Percentiles rank a stretch among this genome's conserved stretches.
Conservation (phyloP, 2,113 vertebrate species). For the Cromileptes altivelis region DNA sequence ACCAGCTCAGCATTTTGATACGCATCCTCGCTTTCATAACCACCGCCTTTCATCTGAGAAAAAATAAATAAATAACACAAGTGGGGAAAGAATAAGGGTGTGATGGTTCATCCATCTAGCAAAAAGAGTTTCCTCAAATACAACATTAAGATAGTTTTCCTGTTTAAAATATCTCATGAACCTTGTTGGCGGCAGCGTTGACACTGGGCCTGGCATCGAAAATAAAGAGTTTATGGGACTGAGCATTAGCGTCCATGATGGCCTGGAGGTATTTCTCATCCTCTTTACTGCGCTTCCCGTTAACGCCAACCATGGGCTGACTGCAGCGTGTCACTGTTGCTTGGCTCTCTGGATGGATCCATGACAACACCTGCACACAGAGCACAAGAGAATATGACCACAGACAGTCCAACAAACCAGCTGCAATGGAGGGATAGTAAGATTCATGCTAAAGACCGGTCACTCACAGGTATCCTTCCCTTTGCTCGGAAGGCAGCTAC, state of each 20-base stretch:
- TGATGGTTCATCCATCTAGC: neutral
- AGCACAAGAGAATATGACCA: neutral
- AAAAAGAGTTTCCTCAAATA: neutral
- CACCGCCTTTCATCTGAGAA: conserved; percentile 95
- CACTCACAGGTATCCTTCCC: conserved; percentile 94
- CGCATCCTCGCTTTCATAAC: conserved; percentile 97
- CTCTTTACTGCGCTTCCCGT: conserved; percentile 95
- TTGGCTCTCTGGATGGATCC: conserved; percentile 99
- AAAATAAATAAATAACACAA: conserved; percentile 10
- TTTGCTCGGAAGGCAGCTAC: conserved; percentile 93
- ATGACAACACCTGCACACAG: conserved; percentile 92
- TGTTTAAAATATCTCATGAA: conserved; percentile 10
- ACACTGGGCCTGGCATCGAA: conserved; percentile 96
- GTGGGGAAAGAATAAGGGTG: neutral
- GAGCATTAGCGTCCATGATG: conserved; percentile 98
- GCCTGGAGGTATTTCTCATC: conserved; percentile 97
- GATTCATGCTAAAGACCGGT: neutral
- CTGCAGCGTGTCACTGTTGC: conserved; percentile 95
- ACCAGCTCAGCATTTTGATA: conserved; percentile 97
- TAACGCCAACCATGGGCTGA: conserved; percentile 96
- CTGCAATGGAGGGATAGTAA: neutral
- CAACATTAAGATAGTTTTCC: neutral
- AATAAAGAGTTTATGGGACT: conserved; percentile 98
- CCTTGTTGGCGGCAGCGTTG: conserved; percentile 98
- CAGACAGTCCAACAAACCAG: neutral